Evolutionary conservation across 2,797 vertebrate genomes (phyloP).

Genomic region (Poliocrania exsul): DNA sequence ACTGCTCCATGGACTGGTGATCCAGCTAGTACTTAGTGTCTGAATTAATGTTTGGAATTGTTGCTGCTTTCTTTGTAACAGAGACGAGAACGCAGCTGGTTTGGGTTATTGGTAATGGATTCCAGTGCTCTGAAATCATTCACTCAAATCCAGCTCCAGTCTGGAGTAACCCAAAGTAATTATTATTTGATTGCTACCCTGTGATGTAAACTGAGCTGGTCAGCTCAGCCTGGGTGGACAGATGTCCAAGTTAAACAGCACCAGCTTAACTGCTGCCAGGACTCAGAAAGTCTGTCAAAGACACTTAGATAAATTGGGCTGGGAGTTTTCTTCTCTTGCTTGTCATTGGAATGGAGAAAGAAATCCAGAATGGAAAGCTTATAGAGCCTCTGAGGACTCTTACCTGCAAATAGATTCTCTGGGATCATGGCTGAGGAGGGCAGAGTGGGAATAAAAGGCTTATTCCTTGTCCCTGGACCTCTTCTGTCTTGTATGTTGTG

Average conservation of each 20-base stretch:
- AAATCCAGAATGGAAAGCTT: neutral
- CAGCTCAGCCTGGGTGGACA: conserved; percentile 41
- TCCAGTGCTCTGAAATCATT: conserved; percentile 64
- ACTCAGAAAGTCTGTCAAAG: conserved; percentile 6
- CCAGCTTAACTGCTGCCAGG: conserved; percentile 43
- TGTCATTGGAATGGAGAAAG: neutral
- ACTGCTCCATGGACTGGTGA: conserved; percentile 28
- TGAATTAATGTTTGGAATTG: conserved; percentile 56
- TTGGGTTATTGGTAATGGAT: conserved; percentile 67
- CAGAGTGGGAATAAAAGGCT: neutral
- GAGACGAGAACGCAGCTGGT: conserved; percentile 60
- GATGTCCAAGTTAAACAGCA: conserved; percentile 62
- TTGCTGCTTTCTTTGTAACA: conserved; percentile 63
- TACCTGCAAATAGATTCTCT: neutral
- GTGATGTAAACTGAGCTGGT: conserved; percentile 62
- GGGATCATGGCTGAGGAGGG: neutral
- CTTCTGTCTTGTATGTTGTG: neutral
- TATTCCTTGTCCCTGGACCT: neutral
- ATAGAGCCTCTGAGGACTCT: neutral
- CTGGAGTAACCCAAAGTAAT: conserved; percentile 58
- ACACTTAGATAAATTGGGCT: conserved; percentile 11
- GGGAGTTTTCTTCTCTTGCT: conserved; percentile 19
- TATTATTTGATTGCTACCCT: conserved; percentile 53
- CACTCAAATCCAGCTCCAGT: conserved; percentile 37
- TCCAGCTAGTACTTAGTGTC: conserved; percentile 40